phyloP scores from a whole-genome alignment of 2,888 invertebrate genomes.

The Rhagonycha lutea region DNA sequence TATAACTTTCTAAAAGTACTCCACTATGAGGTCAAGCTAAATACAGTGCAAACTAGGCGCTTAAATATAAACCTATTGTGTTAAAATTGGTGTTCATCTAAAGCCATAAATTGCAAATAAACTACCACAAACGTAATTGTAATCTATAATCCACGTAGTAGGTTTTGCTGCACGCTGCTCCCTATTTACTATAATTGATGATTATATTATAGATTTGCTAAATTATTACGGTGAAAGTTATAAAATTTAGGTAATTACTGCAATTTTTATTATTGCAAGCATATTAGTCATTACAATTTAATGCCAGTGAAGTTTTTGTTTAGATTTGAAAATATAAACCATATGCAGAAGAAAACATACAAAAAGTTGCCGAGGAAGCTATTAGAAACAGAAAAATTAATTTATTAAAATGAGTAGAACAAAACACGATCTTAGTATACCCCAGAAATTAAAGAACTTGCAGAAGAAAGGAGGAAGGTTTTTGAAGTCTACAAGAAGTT shows the following conservation, averaged over 20 bases:
- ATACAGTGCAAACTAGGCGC: not conserved
- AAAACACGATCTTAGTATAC: no score
- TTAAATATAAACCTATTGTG: slow-evolving; percentile 9
- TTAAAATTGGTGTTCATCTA: slow-evolving; percentile 12
- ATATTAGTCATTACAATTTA: not conserved
- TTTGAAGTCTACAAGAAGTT: no score
- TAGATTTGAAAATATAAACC: not conserved
- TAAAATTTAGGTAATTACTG: not conserved
- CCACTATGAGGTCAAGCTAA: slow-evolving; percentile 12
- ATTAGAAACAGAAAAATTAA: no score
- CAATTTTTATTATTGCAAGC: not conserved
- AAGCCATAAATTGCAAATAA: slow-evolving; percentile 1
- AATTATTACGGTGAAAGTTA: not conserved
- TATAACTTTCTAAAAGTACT: slow-evolving; percentile 15
- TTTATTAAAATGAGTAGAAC: no score
- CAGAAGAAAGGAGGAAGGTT: no score
- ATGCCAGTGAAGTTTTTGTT: not conserved
- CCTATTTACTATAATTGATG: not conserved
- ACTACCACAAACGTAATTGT: not conserved
- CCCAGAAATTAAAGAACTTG: no score
- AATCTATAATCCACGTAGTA: not conserved
- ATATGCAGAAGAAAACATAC: not conserved
- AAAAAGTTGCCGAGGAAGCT: no score
- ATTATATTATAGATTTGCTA: not conserved
- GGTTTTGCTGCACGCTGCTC: not conserved